A percentile compares a stretch with the other conserved stretches of the same genome.
These are phyloP conservation scores for Paraescarpia echinospica DNA, from an alignment of 1,140 invertebrate species.

Conservation along the genomic window DNA sequence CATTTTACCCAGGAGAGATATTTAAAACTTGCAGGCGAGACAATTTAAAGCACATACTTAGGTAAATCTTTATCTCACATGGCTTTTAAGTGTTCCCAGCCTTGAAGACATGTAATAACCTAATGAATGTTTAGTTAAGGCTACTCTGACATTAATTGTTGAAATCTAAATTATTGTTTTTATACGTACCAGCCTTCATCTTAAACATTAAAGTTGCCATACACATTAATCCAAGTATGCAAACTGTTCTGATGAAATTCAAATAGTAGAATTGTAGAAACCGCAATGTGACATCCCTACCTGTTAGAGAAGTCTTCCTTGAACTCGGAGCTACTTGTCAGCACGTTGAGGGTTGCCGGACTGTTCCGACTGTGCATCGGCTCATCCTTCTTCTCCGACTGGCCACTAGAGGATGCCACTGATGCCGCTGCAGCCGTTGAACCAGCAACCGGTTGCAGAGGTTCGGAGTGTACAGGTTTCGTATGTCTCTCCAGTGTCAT, in stretches of 20 bases:
- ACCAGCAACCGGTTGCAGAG: neutral
- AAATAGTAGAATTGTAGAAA: neutral
- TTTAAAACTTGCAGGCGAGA: no score
- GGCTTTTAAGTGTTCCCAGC: no score
- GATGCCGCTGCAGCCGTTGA: neutral
- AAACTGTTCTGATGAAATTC: neutral
- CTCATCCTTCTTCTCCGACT: conserved; percentile 50
- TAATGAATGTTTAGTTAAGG: no score
- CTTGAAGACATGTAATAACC: no score
- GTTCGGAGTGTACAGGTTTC: neutral
- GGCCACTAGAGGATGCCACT: neutral
- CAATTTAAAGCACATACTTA: no score
- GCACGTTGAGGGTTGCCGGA: conserved; percentile 54
- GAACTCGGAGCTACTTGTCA: conserved; percentile 47
- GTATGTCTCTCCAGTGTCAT: conserved; percentile 10
- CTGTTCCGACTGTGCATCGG: conserved; percentile 56
- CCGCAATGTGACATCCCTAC: neutral
- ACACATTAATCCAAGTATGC: no score
- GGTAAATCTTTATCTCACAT: no score
- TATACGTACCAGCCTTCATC: no score
- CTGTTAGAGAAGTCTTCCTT: conserved; percentile 42
- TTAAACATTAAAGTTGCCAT: no score
- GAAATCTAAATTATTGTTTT: no score
- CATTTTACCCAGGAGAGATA: no score
- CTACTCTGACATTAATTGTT: no score